Evolutionary conservation across 53 echinoderm and acorn worm species (phyloP), one percentile per base, ranked within the genome.

Genomic region (Paracentrotus lividus): DNA sequence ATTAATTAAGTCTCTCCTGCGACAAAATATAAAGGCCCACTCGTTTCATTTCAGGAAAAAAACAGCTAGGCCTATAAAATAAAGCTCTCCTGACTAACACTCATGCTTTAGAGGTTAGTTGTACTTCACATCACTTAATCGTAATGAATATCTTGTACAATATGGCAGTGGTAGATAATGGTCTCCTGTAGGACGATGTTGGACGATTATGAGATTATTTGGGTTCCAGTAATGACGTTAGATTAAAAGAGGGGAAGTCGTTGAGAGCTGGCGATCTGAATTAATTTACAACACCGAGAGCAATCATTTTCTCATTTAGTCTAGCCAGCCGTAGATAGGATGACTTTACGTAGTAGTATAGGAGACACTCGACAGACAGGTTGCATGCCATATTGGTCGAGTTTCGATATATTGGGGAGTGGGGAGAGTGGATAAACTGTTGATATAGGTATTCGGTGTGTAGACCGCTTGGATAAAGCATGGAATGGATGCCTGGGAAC

Each of bases 241-340:
- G 40, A 72, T 72, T 72, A 72, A 72, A 72, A 38, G 40, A n/a
- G 72, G 72, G 38, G 14, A 38, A 72, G 72, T 72, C 72, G 72
- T 5, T 40, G 72, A 21, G 72, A 72, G 72, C 36, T 20, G 72
- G 72, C 38, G 38, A 40, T 72, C 36, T 72, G 38, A 72, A 36
- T 72, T 72, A 72, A 72, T 72, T 20, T 40, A 5, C 36, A 38
- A 72, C 72, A 72, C 72, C 72, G 6, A 40, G 40, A 15, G 72
- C 40, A 72, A 72, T 72, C 72, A 72, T 72, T 72, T 72, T 72
- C 72, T 72, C 36, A 72, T 72, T 72, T 72, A 72, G 18, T 40
- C 36, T 36, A 36, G 27, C 8, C 64, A 64, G 26, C 29, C 64
- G 10, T 64, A n/a, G n/a, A n/a, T n/a, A n/a, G 64, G 64, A 64